Evolutionary conservation across 1,140 invertebrate species (phyloP).

Genomic region (Brachionus manjavacas): DNA sequence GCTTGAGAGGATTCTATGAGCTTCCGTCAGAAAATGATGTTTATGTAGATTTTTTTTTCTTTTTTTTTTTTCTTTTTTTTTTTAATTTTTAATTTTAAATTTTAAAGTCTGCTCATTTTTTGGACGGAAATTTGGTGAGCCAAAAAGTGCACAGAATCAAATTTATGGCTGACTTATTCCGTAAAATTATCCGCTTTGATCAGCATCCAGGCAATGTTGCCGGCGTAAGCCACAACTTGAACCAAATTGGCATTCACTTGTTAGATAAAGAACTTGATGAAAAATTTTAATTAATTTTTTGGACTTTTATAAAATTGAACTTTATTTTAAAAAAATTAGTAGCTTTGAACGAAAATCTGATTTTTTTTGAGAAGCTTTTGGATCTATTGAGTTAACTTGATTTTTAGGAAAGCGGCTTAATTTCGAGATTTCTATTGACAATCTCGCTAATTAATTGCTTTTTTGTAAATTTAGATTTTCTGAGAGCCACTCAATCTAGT

Average conservation of each 20-base stretch:
- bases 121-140: slow-evolving; percentile 7
- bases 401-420: background rate
- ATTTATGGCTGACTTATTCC: slow-evolving; percentile 17
- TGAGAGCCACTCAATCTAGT: background rate
- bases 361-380: background rate
- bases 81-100: background rate
- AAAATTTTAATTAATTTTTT: background rate
- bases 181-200: slow-evolving; percentile 9
- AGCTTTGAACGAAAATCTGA: slow-evolving; percentile 2
- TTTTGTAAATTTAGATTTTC: background rate
- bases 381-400: background rate
- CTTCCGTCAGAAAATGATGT: background rate
- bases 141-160: background rate
- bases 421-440: background rate
- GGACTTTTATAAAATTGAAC: background rate
- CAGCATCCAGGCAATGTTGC: background rate
- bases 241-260: slow-evolving; percentile 13
- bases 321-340: slow-evolving; percentile 10
- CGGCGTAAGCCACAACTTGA: background rate
- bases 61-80: background rate
- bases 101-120: background rate
- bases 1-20: background rate
- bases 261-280: background rate
- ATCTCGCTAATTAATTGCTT: background rate
- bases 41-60: background rate